A percentile compares a stretch with the other conserved stretches of the same genome.
These are phyloP conservation scores for Empidonax alnorum DNA, from an alignment of 2,113 vertebrate genomes.

Conservation along the genomic window DNA sequence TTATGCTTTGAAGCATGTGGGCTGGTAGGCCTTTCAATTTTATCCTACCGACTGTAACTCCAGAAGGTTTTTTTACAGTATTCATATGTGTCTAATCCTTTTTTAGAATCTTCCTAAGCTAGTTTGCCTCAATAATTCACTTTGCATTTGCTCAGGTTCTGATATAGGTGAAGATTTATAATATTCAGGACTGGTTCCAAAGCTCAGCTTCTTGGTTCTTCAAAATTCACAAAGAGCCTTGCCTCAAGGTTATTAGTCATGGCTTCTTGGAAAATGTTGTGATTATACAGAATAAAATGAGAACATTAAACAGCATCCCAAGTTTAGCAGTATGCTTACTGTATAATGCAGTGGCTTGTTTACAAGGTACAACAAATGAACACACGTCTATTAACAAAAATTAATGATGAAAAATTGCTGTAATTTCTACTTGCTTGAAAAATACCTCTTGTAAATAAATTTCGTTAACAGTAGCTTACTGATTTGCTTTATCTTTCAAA, in stretches of 20 bases:
- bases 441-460: slow-evolving; percentile 46
- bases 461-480: slow-evolving; percentile 4
- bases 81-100: slow-evolving; percentile 37
- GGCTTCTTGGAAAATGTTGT: slow-evolving; percentile 32
- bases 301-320: slow-evolving; percentile 13
- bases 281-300: slow-evolving; percentile 46
- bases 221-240: slow-evolving; percentile 31
- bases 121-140: slow-evolving; percentile 35
- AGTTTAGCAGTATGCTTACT: slow-evolving; percentile 10
- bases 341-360: slow-evolving; percentile 47
- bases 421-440: slow-evolving; percentile 45
- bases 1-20: slow-evolving; percentile 1
- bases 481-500: slow-evolving; percentile 29
- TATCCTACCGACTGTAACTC: not conserved
- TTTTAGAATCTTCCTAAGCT: slow-evolving; percentile 24
- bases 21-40: slow-evolving; percentile 26
- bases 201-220: slow-evolving; percentile 6
- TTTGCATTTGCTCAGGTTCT: slow-evolving; percentile 28
- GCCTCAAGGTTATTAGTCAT: slow-evolving; percentile 51
- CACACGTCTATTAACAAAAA: slow-evolving; percentile 49
- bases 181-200: slow-evolving; percentile 13
- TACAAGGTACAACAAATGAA: slow-evolving; percentile 47
- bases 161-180: slow-evolving; percentile 25
- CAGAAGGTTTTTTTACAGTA: slow-evolving; percentile 25
- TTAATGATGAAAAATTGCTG: slow-evolving; percentile 48